Evolutionary conservation across 1,140 invertebrate species (phyloP), one percentile per base, ranked within the genome.

Genomic region (Zaprionus ornatus): DNA sequence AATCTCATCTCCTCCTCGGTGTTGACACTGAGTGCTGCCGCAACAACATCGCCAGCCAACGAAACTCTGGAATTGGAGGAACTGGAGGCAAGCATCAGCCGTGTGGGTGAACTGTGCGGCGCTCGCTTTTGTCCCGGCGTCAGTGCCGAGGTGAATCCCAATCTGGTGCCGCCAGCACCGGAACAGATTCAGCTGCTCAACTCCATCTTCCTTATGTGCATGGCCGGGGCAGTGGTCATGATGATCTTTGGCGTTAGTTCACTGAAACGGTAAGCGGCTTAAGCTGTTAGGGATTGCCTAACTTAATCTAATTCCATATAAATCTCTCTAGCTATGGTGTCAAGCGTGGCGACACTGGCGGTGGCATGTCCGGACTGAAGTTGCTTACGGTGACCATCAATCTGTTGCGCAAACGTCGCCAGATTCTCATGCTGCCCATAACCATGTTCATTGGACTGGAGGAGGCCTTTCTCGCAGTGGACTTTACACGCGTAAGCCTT

Each of bases 401-500:
- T 67, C 96, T 98, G 60, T 93, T 98, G 21, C 94, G 94, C 32
- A 96, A 97, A 83, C 95, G 95, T 29, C 95, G 96, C 79, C 97
- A 98, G 92, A 92, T 98, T 29, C 93, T 99, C 21, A 94, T 99
- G 74, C 94, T 99, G 57, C 98, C 98, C 0, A 95, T 99, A n/a
- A 99, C 97, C 1, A 95, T 98, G 66, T 99, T 98, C 91, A 98
- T 98, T 84, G 98, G 98, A 1, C 95, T 98, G 29, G 98, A 99
- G 90, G 98, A 99, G 93, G 97, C 97, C 0, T 99, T 98, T 92
- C 95, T 98, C 77, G 95, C 96, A 7, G 97, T 97, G 7, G 97
- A 99, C 91, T 99, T 96, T 77, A 98, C 97, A 9, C 96, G 96
- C 77, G 97, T 98, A 93, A 72, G 66, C 52, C 35, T 57, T 12